Evolutionary conservation across 2,797 vertebrate genomes (phyloP), one percentile per base, ranked within the genome.

Genomic region (Neoniphon sammara): DNA sequence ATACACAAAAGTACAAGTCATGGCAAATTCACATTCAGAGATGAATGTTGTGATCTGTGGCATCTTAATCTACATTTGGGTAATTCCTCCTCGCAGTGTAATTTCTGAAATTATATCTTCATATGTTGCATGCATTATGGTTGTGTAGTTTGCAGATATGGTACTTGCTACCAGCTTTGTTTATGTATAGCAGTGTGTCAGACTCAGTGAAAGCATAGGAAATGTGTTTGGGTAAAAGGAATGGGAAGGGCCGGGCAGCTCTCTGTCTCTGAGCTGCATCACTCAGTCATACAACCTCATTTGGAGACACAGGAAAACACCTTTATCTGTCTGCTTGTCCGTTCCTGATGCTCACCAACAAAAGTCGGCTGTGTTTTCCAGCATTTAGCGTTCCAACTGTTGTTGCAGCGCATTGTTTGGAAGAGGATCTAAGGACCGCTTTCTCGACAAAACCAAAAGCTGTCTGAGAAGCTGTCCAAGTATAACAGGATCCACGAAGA

Each of bases 401-500:
- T 57, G 21, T 66, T 72, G n/a, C 36, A 58, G 56, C 15, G 0
- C 7, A 17, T 52, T 64, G 53, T 72, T 77, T 76, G 66, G 68
- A 70, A n/a, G 50, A 53, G 36, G 55, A 73, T 64, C 42, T 71
- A 39, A 50, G 42, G 65, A 1, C 8, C 52, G 81, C 66, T 44
- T 39, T 57, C 25, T 30, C 50, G 42, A 54, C 63, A 55, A 63
- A 73, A 63, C 54, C 17, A 30, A 65, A 79, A 52, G 25, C 31
- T 30, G 54, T 56, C 44, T 53, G 27, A 42, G 63, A 10, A 21
- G 12, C 47, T 62, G 56, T 81, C 81, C 73, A 84, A 81, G 46
- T 68, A 70, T 60, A 79, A 60, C 75, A 73, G 57, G 62, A 70
- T 80, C 78, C 12, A 67, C 59, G 9, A 66, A 23, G 59, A 71